phyloP scores from a whole-genome alignment of 2,797 vertebrate species.

The Zalophus californianus region DNA sequence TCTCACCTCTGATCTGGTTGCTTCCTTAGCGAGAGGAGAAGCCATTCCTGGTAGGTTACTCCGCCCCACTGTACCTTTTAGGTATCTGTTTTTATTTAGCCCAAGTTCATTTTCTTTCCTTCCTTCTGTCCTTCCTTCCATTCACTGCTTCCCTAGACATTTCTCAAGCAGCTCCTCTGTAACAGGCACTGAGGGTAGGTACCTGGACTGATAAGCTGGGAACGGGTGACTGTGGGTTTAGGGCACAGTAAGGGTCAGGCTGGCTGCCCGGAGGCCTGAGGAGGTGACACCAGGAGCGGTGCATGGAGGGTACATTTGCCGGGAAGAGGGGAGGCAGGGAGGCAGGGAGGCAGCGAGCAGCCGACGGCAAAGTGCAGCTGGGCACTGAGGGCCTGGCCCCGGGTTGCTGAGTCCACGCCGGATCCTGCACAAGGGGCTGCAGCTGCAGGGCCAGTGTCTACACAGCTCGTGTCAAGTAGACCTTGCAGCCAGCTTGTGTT shows the following conservation, averaged over 20 bases:
- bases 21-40: background rate
- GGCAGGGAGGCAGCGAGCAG: background rate
- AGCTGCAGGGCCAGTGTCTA: accelerated
- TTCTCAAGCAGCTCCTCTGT: accelerated
- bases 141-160: background rate
- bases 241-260: background rate
- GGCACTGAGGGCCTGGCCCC: accelerated
- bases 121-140: background rate
- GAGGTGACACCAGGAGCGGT: accelerated
- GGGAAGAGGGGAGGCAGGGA: background rate
- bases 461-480: accelerated
- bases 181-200: background rate
- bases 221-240: accelerated
- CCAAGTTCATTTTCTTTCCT: background rate
- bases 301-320: background rate
- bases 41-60: background rate
- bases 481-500: background rate
- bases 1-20: background rate
- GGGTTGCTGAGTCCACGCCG: accelerated
- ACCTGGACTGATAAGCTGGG: background rate
- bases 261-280: background rate
- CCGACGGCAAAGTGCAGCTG: accelerated
- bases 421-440: background rate
- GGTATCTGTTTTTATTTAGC: background rate
- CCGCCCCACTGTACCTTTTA: background rate